Conservation (phyloP, 2,113 vertebrate genomes). For the Atractosteus spatula region DNA sequence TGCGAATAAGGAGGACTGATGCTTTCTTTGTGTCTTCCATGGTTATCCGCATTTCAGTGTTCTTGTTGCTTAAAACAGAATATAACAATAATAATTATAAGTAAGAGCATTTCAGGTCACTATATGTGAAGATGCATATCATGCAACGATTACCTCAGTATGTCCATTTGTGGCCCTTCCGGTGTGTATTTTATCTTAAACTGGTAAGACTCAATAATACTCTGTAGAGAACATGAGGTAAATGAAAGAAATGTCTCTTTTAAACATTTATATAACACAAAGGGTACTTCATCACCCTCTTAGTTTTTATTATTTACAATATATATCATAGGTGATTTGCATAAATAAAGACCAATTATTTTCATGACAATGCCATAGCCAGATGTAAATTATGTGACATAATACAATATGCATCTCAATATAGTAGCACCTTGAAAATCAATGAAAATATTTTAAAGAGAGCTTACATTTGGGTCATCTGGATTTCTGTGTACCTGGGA, state of each 20-base stretch:
- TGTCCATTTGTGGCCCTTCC: conserved; percentile 70
- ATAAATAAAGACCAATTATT: neutral
- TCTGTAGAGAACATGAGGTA: conserved; percentile 58
- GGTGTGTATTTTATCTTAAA: conserved; percentile 90
- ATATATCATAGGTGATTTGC: too few species aligned
- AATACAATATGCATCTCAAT: neutral
- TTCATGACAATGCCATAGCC: neutral
- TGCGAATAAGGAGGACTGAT: conserved; percentile 85
- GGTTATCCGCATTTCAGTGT: conserved; percentile 44
- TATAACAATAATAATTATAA: neutral
- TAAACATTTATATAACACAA: neutral
- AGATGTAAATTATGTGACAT: neutral
- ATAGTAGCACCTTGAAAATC: neutral
- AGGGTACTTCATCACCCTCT: too few species aligned
- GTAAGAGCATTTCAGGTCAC: too few species aligned
- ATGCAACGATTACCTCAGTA: conserved; percentile 53
- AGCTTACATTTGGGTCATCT: conserved; percentile 65
- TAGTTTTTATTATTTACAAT: neutral
- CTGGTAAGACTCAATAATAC: conserved; percentile 88
- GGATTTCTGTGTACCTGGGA: conserved; percentile 65
- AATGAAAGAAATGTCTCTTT: neutral
- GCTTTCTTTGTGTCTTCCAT: conserved; percentile 80
- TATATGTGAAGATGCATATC: neutral
- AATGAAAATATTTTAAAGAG: conserved; percentile 9
- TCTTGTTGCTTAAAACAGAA: conserved; percentile 48